Evolutionary conservation across 1,140 invertebrate genomes (phyloP), one percentile per base, ranked within the genome.

Genomic region (Formica selysi): DNA sequence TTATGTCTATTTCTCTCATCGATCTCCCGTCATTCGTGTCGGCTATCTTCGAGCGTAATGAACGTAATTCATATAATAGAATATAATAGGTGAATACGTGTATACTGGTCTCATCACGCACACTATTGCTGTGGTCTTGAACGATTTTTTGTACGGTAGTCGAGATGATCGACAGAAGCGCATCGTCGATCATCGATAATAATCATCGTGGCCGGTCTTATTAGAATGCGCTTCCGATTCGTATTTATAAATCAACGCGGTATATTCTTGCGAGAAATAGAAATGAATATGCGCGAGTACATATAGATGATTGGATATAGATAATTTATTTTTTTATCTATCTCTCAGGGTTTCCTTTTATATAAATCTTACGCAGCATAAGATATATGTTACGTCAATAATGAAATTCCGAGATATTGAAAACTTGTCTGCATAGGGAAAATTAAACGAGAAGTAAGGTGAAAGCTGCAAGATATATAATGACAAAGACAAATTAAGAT

Each of bases 21-120:
- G 86, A 87, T 90, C 68, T 90, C 67, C 85, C 78, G 62, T 81
- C 78, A 65, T 78, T 48, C 70, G 10, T 61, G 29, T 74, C 59
- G 86, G 54, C 70, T 83, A 89, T 89, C 64, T 59, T 54, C 70
- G 62, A 87, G 70, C 85, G 70, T 90, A 90, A 90, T 87, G 86
- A 89, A 89, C 68, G 54, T 90, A 87, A 90, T 90, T 86, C 59
- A 89, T 86, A 64, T 90, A 89, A 90, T 90, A 76, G 80, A 90
- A 87, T 70, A 76, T 90, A 90, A 90, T 87, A 86, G 62, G 62
- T 86, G 70, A 86, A 90, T 16, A 51, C 80, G 70, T 51, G 85
- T 70, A 86, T 62, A 32, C 3, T 78, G 70, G 62, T 90, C 41
- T 90, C 79, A 86, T 86, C 88, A 13, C 13, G 80, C 70, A 32